phyloP scores from a whole-genome alignment of 2,113 vertebrate species.

The Scomber scombrus region DNA sequence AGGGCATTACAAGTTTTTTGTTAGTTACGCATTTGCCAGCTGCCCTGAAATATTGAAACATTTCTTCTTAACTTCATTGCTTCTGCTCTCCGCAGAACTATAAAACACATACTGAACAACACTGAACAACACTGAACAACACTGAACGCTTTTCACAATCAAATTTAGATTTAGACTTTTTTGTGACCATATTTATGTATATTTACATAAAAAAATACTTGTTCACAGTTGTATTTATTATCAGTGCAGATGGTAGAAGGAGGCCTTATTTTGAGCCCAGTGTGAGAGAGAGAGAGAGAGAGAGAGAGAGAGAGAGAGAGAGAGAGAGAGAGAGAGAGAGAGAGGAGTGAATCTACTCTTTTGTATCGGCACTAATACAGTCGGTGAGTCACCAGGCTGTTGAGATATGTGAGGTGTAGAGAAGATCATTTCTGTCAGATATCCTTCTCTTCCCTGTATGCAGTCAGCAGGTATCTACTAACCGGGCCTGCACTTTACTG shows the following conservation, averaged over 20 bases:
- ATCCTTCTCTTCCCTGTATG: not conserved
- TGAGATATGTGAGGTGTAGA: not conserved
- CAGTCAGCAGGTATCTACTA: not conserved
- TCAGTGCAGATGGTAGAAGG: not conserved
- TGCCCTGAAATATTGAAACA: too few relatives aligned
- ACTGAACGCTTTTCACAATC: too few relatives aligned
- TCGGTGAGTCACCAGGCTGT: conserved; percentile 16
- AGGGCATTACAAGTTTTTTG: too few relatives aligned
- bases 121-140: too few relatives aligned
- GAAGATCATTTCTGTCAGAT: not conserved
- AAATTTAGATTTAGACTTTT: not conserved
- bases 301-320: not conserved
- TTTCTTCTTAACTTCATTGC: too few relatives aligned
- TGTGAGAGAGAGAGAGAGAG: not conserved
- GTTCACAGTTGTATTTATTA: not conserved
- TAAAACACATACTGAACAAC: too few relatives aligned
- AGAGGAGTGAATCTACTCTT: not conserved
- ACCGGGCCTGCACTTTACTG: not conserved
- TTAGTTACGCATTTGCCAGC: too few relatives aligned
- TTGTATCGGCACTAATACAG: not conserved
- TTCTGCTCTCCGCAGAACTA: too few relatives aligned
- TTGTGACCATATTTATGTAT: too few relatives aligned
- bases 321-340: not conserved
- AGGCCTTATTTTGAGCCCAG: not conserved
- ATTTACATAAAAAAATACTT: too few relatives aligned